Conservation (phyloP, 53 echinoderm and acorn worm genomes). For the Zoroaster sp. region DNA sequence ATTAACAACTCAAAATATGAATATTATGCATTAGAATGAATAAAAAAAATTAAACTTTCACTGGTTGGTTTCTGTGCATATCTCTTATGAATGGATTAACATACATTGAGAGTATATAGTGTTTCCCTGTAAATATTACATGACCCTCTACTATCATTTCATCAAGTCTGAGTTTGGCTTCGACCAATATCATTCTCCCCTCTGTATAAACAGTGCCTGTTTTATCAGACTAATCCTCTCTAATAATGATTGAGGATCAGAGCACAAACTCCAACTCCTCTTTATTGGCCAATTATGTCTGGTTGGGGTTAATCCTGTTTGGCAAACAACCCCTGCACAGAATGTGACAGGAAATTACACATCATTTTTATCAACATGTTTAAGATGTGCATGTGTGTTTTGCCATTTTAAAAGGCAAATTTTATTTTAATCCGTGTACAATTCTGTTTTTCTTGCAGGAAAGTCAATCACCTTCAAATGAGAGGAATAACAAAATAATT, state of each 20-base stretch:
- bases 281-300: not conserved
- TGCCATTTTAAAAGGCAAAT: too few relatives aligned
- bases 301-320: conserved; percentile 18
- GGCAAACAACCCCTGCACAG: conserved; percentile 16
- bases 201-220: not conserved
- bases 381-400: too few relatives aligned
- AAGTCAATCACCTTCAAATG: too few relatives aligned
- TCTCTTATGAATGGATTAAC: not conserved
- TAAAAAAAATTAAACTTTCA: too few relatives aligned
- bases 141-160: not conserved
- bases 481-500: too few relatives aligned
- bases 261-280: conserved; percentile 13
- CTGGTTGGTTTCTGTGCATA: too few relatives aligned
- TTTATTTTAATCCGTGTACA: too few relatives aligned
- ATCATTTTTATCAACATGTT: not conserved
- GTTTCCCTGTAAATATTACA: not conserved
- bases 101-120: not conserved
- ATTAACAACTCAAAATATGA: too few relatives aligned
- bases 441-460: too few relatives aligned
- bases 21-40: too few relatives aligned
- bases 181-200: not conserved
- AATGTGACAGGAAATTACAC: not conserved
- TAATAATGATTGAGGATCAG: not conserved
- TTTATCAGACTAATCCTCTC: not conserved
- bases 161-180: not conserved